phyloP scores from a whole-genome alignment of 2,797 vertebrate species.

The Gymnoscopelus braueri region DNA sequence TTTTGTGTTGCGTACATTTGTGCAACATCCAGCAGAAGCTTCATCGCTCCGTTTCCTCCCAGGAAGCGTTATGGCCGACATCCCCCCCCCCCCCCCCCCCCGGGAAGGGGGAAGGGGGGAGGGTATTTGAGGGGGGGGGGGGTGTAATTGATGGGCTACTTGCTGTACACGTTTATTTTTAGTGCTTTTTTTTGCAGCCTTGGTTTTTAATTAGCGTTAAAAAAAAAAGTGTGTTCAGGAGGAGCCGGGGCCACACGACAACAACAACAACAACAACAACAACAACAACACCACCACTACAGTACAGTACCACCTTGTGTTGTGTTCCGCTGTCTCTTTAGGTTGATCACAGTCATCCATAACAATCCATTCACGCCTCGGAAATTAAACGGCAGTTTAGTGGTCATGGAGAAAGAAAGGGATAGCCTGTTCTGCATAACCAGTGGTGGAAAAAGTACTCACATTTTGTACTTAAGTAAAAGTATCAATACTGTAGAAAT shows the following conservation, averaged over 20 bases:
- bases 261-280: too few relatives aligned
- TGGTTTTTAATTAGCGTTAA: constrained; percentile 46
- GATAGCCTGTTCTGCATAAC: too few relatives aligned
- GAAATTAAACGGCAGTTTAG: too few relatives aligned
- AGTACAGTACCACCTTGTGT: not conserved
- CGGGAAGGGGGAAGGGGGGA: constrained; percentile 31
- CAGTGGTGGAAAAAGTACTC: too few relatives aligned
- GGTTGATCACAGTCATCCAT: constrained; percentile 17
- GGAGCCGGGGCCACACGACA: constrained; percentile 23
- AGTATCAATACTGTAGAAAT: too few relatives aligned
- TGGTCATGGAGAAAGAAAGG: too few relatives aligned
- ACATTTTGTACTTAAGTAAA: too few relatives aligned
- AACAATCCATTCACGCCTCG: too few relatives aligned
- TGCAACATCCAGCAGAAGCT: constrained; percentile 57
- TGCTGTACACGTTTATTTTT: constrained; percentile 71
- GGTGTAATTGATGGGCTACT: constrained; percentile 55
- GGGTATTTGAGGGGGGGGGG: constrained; percentile 3
- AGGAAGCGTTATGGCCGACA: constrained; percentile 60
- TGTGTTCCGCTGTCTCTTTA: constrained; percentile 57
- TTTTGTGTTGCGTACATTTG: constrained; percentile 44
- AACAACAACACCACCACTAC: too few relatives aligned
- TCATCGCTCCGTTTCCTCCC: constrained; percentile 39
- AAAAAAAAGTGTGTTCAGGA: constrained; percentile 62
- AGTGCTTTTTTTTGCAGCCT: constrained; percentile 59
- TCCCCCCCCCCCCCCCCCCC: constrained; percentile 18